Conservation (phyloP, 2,797 vertebrate species). For the Pipistrellus nathusii region DNA sequence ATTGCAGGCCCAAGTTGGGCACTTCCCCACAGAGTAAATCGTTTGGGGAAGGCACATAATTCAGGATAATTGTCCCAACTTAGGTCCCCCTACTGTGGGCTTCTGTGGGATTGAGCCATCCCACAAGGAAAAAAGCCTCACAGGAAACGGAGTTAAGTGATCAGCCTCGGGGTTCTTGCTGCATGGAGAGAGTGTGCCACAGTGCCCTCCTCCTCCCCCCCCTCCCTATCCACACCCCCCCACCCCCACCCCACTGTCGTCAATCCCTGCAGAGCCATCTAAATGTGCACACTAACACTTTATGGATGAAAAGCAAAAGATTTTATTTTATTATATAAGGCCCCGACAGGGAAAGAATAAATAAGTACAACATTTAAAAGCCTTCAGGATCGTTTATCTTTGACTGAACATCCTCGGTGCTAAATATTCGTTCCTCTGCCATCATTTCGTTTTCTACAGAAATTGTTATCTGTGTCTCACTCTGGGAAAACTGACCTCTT, state of each 20-base stretch:
- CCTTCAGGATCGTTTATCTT: slow-evolving; percentile 53
- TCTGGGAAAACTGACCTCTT: not conserved
- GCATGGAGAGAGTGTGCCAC: slow-evolving; percentile 67
- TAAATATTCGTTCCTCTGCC: not conserved
- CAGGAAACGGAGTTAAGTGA: slow-evolving; percentile 83
- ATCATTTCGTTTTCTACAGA: slow-evolving; percentile 39
- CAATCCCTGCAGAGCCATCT: slow-evolving; percentile 25
- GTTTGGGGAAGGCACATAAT: slow-evolving; percentile 83
- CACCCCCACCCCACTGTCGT: slow-evolving; percentile 4
- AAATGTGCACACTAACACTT: slow-evolving; percentile 72
- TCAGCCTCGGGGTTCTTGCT: slow-evolving; percentile 63
- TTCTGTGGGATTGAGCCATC: slow-evolving; percentile 83
- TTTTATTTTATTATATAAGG: slow-evolving; percentile 39
- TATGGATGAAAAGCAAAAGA: slow-evolving; percentile 63
- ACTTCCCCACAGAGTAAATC: slow-evolving; percentile 87
- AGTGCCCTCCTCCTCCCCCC: slow-evolving; percentile 46
- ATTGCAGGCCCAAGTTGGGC: slow-evolving; percentile 76
- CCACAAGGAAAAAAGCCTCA: slow-evolving; percentile 74
- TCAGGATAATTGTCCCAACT: slow-evolving; percentile 81
- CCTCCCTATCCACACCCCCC: not conserved
- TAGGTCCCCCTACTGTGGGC: slow-evolving; percentile 80
- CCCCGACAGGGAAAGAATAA: slow-evolving; percentile 60
- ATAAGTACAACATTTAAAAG: slow-evolving; percentile 61
- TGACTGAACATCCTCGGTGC: not conserved
- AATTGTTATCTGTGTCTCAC: not conserved